phyloP scores from a whole-genome alignment of 1,140 invertebrate species.

The Bombus pyrosoma region DNA sequence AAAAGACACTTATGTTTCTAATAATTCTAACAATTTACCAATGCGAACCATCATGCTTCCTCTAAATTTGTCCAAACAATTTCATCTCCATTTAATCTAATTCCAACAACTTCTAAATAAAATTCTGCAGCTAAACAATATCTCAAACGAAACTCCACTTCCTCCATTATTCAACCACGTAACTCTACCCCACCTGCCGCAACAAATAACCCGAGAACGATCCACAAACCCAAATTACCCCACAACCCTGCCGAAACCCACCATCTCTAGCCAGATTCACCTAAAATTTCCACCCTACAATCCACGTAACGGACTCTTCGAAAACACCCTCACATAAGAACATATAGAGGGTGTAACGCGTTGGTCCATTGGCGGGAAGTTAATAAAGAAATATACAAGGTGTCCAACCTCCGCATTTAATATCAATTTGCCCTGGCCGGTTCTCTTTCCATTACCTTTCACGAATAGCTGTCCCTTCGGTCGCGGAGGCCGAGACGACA shows the following conservation, averaged over 20 bases:
- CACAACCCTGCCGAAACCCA: background rate
- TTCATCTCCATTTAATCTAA: too few relatives aligned
- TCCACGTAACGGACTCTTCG: background rate
- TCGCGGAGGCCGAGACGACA: slow-evolving; percentile 39
- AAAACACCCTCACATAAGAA: slow-evolving; percentile 41
- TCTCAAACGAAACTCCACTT: background rate
- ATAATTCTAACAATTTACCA: too few relatives aligned
- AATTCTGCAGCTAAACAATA: background rate
- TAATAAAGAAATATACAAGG: slow-evolving; percentile 80
- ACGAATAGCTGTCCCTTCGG: slow-evolving; percentile 12
- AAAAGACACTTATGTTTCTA: too few relatives aligned
- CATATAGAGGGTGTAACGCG: slow-evolving; percentile 34
- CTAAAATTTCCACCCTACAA: background rate
- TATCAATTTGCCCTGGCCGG: slow-evolving; percentile 77
- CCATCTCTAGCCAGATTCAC: background rate
- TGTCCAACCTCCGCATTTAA: slow-evolving; percentile 79
- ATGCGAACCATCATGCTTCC: too few relatives aligned
- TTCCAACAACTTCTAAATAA: too few relatives aligned
- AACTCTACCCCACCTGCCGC: background rate
- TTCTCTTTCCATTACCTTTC: slow-evolving; percentile 58
- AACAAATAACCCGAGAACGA: background rate
- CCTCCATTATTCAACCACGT: background rate
- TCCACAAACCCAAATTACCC: background rate
- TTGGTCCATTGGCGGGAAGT: slow-evolving; percentile 67
- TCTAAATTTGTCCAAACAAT: too few relatives aligned